Evolutionary conservation across 2,888 invertebrate genomes (phyloP).

Genomic region (Hermaeophaga mercurialis): DNA sequence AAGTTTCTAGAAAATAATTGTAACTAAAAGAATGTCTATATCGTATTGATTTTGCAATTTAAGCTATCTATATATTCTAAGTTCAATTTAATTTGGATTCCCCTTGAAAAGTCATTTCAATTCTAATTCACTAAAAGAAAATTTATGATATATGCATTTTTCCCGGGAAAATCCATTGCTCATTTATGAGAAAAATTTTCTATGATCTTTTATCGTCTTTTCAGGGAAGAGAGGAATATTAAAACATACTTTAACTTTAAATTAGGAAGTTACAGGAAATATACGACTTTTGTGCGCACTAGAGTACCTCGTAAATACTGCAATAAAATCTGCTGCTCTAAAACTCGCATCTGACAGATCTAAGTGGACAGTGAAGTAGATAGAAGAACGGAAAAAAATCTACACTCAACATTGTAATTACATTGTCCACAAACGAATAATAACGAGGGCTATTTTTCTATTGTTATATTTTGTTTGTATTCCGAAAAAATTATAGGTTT

Average conservation of each 20-base stretch:
- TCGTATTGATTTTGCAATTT: too few species aligned
- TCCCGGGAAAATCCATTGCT: not conserved
- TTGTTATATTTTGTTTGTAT: too few species aligned
- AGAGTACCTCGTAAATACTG: not conserved
- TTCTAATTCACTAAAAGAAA: not conserved
- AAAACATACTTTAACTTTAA: not conserved
- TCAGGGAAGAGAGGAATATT: not conserved
- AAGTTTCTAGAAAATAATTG: too few species aligned
- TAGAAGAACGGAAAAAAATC: too few species aligned
- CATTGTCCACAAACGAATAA: too few species aligned
- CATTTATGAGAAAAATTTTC: not conserved
- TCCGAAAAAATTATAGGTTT: too few species aligned
- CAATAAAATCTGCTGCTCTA: not conserved
- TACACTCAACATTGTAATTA: too few species aligned
- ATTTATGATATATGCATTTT: not conserved
- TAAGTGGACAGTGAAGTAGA: not conserved
- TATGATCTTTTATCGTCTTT: not conserved
- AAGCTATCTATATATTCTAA: too few species aligned
- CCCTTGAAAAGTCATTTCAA: too few species aligned
- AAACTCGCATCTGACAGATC: not conserved
- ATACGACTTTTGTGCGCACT: not conserved
- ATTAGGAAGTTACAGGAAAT: not conserved
- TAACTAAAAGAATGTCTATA: too few species aligned
- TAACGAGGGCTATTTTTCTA: too few species aligned
- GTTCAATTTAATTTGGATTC: too few species aligned